Base-by-base conservation (phyloP, 1,140 invertebrate species). In the Protaetia brevitarsis region DNA sequence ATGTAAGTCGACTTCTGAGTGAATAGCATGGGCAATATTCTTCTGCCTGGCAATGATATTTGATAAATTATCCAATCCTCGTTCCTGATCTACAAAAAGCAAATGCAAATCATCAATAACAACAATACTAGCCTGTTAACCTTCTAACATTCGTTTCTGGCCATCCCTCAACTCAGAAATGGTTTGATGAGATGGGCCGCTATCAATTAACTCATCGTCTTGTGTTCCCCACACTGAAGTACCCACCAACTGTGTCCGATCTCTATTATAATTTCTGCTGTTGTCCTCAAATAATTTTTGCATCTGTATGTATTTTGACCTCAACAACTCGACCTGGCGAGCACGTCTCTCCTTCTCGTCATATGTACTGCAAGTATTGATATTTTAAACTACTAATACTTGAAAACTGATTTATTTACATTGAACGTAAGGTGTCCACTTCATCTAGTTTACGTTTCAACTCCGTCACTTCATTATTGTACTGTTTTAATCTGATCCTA, bases 11-110 rank as follows among this genome's bases (percentile, higher is more conserved):
- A 93, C 90, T 83, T 94, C 91, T 74, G 82, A 84, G 23, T 87
- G 85, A 70, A 94, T 89, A 51, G 86, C 87, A 41, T 87, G 78
- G 19, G 90, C 90, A 72, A 94, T 86, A 72, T 88, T 79, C 70
- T 91, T 92, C 75, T 94, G 92, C 23, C 91, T 78, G 1, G 85
- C 82, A 59, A 94, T 89, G 2, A 92, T 88, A 74, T 88, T 84
- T 10, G 89, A 88, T 45, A 94, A 79, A 65, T 85, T 85, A 67
- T 93, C 91, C 21, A 94, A 79, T 0, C 90, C 90, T 70, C 26
- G 31, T 29, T 67, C 57, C 56, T 63, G 51, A 5, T 63, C 64
- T 66, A 51, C 1, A 31, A 61, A 64, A 16, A 61, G 30, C 56
- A 28, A 61, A 61, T 10, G 26, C 16, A 60, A 62, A 23, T 66